phyloP scores from a whole-genome alignment of 2,797 vertebrate genomes.

The Eulemur coronatus region DNA sequence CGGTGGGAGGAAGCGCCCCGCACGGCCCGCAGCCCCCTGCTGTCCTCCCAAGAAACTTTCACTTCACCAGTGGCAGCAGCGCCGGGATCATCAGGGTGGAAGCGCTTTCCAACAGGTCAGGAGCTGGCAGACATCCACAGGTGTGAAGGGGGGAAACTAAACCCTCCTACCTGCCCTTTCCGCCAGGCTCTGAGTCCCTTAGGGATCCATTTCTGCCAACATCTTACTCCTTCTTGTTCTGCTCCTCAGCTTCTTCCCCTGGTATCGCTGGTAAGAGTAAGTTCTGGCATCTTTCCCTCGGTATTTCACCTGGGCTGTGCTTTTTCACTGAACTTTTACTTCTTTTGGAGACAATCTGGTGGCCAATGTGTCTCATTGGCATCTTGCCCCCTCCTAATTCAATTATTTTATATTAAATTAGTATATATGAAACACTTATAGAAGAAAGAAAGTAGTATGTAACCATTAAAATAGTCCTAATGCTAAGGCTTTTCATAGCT shows the following conservation, averaged over 20 bases:
- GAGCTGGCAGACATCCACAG: too few species aligned
- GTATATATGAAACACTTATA: not conserved
- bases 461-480: not conserved
- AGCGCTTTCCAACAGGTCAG: too few species aligned
- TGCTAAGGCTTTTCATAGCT: not conserved
- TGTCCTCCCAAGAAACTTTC: too few species aligned
- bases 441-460: not conserved
- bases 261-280: not conserved
- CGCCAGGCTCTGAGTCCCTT: not conserved
- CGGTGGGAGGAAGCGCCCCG: too few species aligned
- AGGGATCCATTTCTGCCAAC: not conserved
- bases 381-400: not conserved
- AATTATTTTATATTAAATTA: not conserved
- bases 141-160: not conserved
- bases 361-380: not conserved
- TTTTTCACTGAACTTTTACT: not conserved
- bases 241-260: not conserved
- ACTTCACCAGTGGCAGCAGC: too few species aligned
- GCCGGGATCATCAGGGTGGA: too few species aligned
- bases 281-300: too few species aligned
- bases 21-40: fast-evolving
- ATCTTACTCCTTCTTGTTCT: not conserved
- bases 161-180: too few species aligned
- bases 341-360: not conserved
- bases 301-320: not conserved